A percentile compares a stretch with the other conserved stretches of the same genome.
Evolutionary conservation across 1,140 invertebrate genomes (phyloP).

Genomic region (Radopholus similis): DNA sequence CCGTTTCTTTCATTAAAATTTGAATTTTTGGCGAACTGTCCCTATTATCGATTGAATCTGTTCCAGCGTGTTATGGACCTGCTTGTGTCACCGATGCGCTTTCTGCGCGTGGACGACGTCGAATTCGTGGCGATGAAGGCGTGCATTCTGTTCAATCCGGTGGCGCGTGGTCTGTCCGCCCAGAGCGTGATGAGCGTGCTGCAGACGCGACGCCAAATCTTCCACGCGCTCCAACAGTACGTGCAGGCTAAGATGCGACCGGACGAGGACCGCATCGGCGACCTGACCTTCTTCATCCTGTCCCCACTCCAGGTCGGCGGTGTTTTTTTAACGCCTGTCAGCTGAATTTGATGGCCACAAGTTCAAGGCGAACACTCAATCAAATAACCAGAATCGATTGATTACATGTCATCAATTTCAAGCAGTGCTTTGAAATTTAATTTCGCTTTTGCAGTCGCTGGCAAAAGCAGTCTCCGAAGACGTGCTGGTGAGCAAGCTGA

Average conservation of each 20-base stretch:
- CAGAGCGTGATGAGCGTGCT: conserved; percentile 50
- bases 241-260: conserved; percentile 28
- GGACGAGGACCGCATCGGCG: conserved; percentile 47
- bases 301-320: conserved; percentile 48
- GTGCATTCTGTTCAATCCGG: conserved; percentile 59
- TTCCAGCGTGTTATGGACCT: conserved; percentile 57
- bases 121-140: conserved; percentile 59
- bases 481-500: conserved; percentile 56
- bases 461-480: conserved; percentile 58
- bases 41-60: conserved; percentile 49
- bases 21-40: conserved; percentile 57
- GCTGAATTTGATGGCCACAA: no score
- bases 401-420: conserved; percentile 22
- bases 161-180: conserved; percentile 42
- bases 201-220: conserved; percentile 53
- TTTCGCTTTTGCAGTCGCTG: conserved; percentile 38
- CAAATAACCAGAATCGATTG: no score
- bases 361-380: no score
- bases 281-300: conserved; percentile 58
- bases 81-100: conserved; percentile 57
- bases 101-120: conserved; percentile 53
- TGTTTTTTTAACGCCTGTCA: no score
- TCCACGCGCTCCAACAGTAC: conserved; percentile 48
- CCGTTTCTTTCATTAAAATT: no score
- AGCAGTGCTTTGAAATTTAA: conserved; percentile 3